phyloP scores from a whole-genome alignment of 2,113 vertebrate genomes.

The Murina feae region DNA sequence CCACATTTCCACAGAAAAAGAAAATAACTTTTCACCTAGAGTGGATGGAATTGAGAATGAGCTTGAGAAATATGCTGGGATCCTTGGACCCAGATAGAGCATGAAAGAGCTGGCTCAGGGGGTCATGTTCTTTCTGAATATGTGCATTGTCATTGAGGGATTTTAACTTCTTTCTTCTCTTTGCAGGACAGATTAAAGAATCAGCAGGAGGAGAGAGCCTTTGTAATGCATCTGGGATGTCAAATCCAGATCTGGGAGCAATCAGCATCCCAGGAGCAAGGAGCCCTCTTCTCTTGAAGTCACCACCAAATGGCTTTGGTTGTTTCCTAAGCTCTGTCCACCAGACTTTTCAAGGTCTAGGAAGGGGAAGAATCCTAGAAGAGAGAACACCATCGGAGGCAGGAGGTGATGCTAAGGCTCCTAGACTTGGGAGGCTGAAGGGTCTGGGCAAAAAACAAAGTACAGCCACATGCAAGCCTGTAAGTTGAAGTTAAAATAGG shows the following conservation, averaged over 20 bases:
- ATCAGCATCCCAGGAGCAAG: background rate
- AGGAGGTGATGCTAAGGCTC: background rate
- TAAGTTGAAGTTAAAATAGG: background rate
- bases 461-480: background rate
- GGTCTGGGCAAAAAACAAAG: background rate
- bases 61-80: background rate
- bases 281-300: background rate
- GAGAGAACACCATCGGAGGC: background rate
- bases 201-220: background rate
- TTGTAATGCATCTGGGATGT: background rate
- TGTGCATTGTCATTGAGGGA: background rate
- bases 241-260: background rate
- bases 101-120: background rate
- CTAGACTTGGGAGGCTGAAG: background rate
- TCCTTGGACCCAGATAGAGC: background rate
- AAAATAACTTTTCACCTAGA: background rate
- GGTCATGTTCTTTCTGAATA: background rate
- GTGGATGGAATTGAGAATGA: background rate
- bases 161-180: background rate
- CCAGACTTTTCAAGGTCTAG: background rate
- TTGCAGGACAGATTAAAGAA: background rate
- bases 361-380: background rate
- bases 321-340: background rate
- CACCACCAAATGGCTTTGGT: background rate
- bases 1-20: background rate